Evolutionary conservation across 2,888 invertebrate species (phyloP).

Genomic region (Lithophane semibrunnea): DNA sequence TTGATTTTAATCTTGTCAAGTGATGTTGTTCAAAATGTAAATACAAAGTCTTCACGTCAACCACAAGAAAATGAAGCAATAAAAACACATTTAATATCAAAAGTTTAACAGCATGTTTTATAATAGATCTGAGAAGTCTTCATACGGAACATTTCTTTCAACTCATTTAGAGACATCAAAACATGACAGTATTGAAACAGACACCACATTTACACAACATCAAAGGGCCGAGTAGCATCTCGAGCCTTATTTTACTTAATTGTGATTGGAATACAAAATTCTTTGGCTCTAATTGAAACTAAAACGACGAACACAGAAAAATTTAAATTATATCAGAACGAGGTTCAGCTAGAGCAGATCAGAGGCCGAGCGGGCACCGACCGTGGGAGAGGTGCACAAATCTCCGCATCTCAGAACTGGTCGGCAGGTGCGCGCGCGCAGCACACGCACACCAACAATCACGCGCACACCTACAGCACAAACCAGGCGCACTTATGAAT

Average conservation of each 20-base stretch:
- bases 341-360: constrained; percentile 86
- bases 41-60: constrained; percentile 20
- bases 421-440: constrained; percentile 88
- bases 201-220: constrained; percentile 57
- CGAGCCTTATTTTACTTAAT: constrained; percentile 62
- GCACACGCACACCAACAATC: constrained; percentile 67
- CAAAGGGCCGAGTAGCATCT: constrained; percentile 54
- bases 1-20: constrained; percentile 40
- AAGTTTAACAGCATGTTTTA: constrained; percentile 50
- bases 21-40: constrained; percentile 23
- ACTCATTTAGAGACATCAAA: constrained; percentile 58
- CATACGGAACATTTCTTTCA: constrained; percentile 57
- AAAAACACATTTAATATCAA: constrained; percentile 41
- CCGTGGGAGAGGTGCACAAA: constrained; percentile 90
- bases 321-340: constrained; percentile 86
- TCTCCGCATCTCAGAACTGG: constrained; percentile 91
- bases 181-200: constrained; percentile 59
- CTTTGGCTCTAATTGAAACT: constrained; percentile 63
- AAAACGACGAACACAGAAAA: constrained; percentile 73
- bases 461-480: constrained; percentile 67
- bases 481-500: constrained; percentile 88
- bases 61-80: constrained; percentile 46
- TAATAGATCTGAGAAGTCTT: constrained; percentile 57
- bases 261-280: constrained; percentile 67
- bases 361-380: constrained; percentile 86